These are phyloP conservation scores for Synergus japonicus DNA, from an alignment of 2,888 invertebrate species.

Conservation along the genomic window DNA sequence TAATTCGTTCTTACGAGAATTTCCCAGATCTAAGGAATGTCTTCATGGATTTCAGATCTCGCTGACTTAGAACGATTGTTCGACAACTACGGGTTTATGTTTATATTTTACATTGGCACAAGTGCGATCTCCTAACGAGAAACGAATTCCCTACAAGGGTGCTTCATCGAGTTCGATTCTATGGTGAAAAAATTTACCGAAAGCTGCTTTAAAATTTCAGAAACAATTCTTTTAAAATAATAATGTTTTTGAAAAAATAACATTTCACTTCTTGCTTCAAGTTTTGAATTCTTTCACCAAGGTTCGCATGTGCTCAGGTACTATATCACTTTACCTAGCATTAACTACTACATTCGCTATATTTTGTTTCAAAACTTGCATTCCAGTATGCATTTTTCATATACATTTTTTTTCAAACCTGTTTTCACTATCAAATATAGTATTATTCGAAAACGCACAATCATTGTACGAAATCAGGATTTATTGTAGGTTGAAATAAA, in stretches of 20 bases:
- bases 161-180: neutral
- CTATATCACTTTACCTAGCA: neutral
- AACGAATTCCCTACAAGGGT: neutral
- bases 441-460: neutral
- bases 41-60: conserved; percentile 4
- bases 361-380: conserved; percentile 5
- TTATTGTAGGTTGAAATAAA: conserved; percentile 10
- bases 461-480: conserved; percentile 26
- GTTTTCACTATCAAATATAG: neutral
- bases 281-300: conserved; percentile 1
- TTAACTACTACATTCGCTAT: neutral
- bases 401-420: neutral
- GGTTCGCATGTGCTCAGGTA: conserved; percentile 13
- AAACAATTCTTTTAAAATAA: neutral
- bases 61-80: conserved; percentile 25
- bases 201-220: neutral
- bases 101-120: conserved; percentile 29
- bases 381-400: neutral
- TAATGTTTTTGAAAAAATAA: neutral
- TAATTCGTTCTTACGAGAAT: neutral
- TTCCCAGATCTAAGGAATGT: conserved; percentile 6
- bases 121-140: neutral
- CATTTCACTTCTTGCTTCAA: neutral
- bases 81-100: neutral
- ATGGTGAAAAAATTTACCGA: neutral